Conservation (phyloP, 2,888 invertebrate species). For the Microdon myrmicae region DNA sequence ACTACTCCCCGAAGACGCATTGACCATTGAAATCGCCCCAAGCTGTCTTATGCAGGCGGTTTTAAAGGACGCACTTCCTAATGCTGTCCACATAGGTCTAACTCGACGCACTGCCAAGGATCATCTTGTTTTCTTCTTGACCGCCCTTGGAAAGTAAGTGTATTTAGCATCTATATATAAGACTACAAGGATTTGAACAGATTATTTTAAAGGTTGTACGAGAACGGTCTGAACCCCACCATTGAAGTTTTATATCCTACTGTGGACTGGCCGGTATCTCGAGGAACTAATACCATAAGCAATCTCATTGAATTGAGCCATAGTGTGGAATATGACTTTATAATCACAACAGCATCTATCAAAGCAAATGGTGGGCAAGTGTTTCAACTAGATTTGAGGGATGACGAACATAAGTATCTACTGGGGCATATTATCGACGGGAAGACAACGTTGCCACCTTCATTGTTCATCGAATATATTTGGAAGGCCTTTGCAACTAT, state of each 20-base stretch:
- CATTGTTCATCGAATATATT: conserved; percentile 78
- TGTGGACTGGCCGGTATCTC: conserved; percentile 82
- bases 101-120: conserved; percentile 70
- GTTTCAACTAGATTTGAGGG: conserved; percentile 70
- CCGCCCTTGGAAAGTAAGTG: conserved; percentile 67
- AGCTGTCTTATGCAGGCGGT: conserved; percentile 75
- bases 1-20: conserved; percentile 72
- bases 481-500: conserved; percentile 77
- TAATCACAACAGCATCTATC: conserved; percentile 73
- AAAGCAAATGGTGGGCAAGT: conserved; percentile 73
- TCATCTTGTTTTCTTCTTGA: conserved; percentile 60
- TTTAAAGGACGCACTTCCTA: conserved; percentile 70
- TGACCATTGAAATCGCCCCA: conserved; percentile 76
- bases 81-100: conserved; percentile 70
- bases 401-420: conserved; percentile 76
- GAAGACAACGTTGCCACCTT: conserved; percentile 76
- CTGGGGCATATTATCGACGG: conserved; percentile 87
- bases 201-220: conserved; percentile 73
- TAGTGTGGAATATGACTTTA: conserved; percentile 72
- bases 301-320: conserved; percentile 88
- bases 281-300: conserved; percentile 84
- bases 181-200: background rate
- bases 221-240: conserved; percentile 78
- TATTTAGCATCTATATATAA: too few relatives aligned
- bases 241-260: conserved; percentile 79